Conservation (phyloP, 2,888 invertebrate genomes). For the Thalpophila matura region DNA sequence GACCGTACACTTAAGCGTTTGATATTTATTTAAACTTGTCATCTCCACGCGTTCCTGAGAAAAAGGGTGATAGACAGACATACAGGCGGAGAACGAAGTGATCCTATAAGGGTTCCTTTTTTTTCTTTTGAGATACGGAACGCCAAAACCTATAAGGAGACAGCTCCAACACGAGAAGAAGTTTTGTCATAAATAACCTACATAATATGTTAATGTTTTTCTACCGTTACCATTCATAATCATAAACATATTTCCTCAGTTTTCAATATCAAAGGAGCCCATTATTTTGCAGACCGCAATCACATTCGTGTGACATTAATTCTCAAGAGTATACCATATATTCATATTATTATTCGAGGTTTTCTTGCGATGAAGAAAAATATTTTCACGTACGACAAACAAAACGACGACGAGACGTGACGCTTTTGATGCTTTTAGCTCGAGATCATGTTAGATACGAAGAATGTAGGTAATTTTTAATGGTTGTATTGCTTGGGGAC, state of each 20-base stretch:
- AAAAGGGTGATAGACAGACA: no score
- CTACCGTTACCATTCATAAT: no score
- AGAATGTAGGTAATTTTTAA: slow-evolving; percentile 52
- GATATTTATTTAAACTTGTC: no score
- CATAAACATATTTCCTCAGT: background rate
- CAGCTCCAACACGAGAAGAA: no score
- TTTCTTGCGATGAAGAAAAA: slow-evolving; percentile 30
- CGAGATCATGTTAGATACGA: slow-evolving; percentile 39
- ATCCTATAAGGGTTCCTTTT: no score
- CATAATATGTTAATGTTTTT: no score
- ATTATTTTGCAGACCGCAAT: slow-evolving; percentile 35
- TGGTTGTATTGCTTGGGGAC: slow-evolving; percentile 40
- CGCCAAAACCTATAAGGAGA: no score
- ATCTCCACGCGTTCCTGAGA: no score
- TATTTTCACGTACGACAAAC: slow-evolving; percentile 39
- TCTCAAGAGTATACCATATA: slow-evolving; percentile 24
- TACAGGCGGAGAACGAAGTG: no score
- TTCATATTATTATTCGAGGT: slow-evolving; percentile 16
- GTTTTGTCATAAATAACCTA: no score
- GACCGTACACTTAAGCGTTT: no score
- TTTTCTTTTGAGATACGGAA: no score
- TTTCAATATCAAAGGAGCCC: slow-evolving; percentile 4
- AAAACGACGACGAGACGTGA: slow-evolving; percentile 48
- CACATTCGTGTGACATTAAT: slow-evolving; percentile 28
- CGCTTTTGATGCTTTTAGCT: slow-evolving; percentile 48